Percentiles rank a stretch among this genome's conserved stretches.
These are phyloP conservation scores for Pimpla rufipes DNA, from an alignment of 2,888 invertebrate genomes.

Conservation along the genomic window DNA sequence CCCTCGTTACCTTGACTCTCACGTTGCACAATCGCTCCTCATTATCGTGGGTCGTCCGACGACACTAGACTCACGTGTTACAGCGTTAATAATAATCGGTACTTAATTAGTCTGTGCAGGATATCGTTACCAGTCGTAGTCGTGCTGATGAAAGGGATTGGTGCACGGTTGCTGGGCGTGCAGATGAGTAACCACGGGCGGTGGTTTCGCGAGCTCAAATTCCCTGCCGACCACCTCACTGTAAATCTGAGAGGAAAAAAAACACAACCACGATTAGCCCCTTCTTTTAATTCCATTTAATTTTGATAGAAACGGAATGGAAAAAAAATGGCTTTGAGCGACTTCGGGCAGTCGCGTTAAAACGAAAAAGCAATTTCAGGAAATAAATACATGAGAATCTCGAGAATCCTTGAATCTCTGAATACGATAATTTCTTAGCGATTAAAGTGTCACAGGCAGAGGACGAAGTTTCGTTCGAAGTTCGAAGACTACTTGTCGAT, in stretches of 20 bases:
- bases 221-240: conserved; percentile 81
- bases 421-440: conserved; percentile 31
- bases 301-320: no score
- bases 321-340: neutral
- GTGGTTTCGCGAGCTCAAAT: conserved; percentile 79
- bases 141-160: conserved; percentile 82
- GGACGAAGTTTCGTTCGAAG: conserved; percentile 73
- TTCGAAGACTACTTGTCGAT: conserved; percentile 57
- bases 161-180: conserved; percentile 85
- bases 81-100: conserved; percentile 34
- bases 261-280: neutral
- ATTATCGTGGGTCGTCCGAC: conserved; percentile 26
- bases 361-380: neutral
- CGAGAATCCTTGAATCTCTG: conserved; percentile 20
- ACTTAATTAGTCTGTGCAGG: conserved; percentile 59
- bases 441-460: conserved; percentile 63
- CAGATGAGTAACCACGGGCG: conserved; percentile 81
- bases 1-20: neutral
- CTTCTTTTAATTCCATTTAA: neutral
- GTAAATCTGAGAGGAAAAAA: conserved; percentile 81
- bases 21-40: neutral
- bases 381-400: conserved; percentile 42
- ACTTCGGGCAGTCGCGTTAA: neutral
- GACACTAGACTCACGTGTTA: conserved; percentile 33
- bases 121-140: conserved; percentile 84